Base-by-base conservation (phyloP, 2,797 vertebrate genomes). In the Ctenopoma multispine region DNA sequence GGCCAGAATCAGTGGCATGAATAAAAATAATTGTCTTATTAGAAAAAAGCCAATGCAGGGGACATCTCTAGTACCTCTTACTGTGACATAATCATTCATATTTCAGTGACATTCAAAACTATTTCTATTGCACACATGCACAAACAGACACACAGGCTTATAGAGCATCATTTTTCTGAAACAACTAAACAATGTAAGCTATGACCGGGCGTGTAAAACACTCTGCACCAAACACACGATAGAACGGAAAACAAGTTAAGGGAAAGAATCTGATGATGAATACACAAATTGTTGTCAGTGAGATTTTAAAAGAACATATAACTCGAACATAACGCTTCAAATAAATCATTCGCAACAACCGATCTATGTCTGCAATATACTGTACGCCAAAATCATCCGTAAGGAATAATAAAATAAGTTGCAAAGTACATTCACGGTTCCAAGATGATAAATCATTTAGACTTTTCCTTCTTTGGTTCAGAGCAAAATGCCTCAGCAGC, bases 21-120 rank as follows among this genome's bases (percentile, higher is more conserved):
- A 87, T 85, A 85, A 83, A 89, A 90, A 85, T 85, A 72, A 88
- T 89, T 80, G 80, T 88, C 78, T 86, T 89, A 87, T 88, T 83
- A 86, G 60, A 78, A 76, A 77, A 81, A 79, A 79, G 77, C 53
- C 80, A 75, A 69, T 81, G 57, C 77, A 76, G 80, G 63, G 56
- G 60, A 66, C 36, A 56, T 85, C 80, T 69, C 31, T 40, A 59
- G 17, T 9, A 57, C 13, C 40, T 47, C 47, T 46, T 10, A 40
- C 62, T 46, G 38, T 38, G 11, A 58, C 64, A 61, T 8, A 38
- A 75, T 72, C 65, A 65, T 70, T 68, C 70, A 83, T 67, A 69
- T 68, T 69, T 69, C 51, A 55, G 27, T 59, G 79, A 72, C 75
- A 53, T 69, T 79, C 53, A 75, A 60, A 75, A 64, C 34, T 64